These are phyloP conservation scores for Pelochelys cantorii DNA, from an alignment of 2,797 vertebrate species.

Conservation along the genomic window DNA sequence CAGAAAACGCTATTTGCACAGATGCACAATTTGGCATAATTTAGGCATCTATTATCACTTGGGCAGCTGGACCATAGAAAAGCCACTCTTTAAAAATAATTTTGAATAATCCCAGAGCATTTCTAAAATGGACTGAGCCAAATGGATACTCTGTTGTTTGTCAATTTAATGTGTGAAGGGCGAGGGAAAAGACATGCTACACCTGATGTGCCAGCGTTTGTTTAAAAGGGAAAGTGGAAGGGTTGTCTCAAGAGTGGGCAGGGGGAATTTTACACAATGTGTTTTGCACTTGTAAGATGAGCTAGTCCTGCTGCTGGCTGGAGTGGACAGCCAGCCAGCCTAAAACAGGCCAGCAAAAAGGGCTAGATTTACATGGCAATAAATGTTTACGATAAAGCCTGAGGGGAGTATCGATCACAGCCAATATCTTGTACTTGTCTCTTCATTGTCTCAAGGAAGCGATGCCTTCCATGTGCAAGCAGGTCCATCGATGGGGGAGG, in stretches of 20 bases:
- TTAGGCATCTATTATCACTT: not conserved
- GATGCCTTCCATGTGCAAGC: not conserved
- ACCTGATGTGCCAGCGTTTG: not conserved
- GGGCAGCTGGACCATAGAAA: slow-evolving; percentile 39
- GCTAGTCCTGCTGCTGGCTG: accelerated
- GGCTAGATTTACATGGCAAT: not conserved
- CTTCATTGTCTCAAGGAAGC: not conserved
- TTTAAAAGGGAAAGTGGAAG: slow-evolving; percentile 15
- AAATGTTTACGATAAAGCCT: not conserved
- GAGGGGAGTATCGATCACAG: not conserved
- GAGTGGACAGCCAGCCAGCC: not conserved
- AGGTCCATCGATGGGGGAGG: no score
- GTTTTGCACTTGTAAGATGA: not conserved
- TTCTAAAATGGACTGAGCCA: not conserved
- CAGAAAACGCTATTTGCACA: not conserved
- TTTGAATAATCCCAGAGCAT: not conserved
- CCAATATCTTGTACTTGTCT: not conserved
- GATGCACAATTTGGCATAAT: not conserved
- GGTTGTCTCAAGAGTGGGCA: not conserved
- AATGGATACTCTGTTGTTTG: not conserved
- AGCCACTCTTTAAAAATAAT: slow-evolving; percentile 10
- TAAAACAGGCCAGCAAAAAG: not conserved
- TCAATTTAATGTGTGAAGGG: not conserved
- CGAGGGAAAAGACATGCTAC: not conserved
- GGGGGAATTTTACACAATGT: not conserved